Percentiles rank a stretch among this genome's conserved stretches.
Conservation (phyloP, 2,888 invertebrate genomes). For the Amaurobius ferox region DNA sequence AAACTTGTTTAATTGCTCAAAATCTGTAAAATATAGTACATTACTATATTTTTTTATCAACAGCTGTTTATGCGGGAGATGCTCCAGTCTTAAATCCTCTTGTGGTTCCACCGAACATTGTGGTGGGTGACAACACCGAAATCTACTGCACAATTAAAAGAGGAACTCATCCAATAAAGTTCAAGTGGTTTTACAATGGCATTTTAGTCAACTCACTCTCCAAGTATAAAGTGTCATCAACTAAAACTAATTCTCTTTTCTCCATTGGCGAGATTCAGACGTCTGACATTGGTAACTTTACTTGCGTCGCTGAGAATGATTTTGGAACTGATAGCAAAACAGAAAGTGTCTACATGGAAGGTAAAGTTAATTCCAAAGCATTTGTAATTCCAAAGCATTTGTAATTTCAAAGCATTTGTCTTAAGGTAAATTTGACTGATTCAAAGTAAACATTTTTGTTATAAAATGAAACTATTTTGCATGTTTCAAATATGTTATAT, state of each 20-base stretch:
- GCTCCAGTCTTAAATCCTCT: slow-evolving; percentile 46
- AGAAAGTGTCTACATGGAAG: background rate
- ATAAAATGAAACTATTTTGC: too few relatives aligned
- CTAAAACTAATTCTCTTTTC: slow-evolving; percentile 29
- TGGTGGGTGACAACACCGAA: slow-evolving; percentile 38
- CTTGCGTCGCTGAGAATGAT: slow-evolving; percentile 38
- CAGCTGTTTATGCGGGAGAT: background rate
- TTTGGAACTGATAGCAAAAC: slow-evolving; percentile 34
- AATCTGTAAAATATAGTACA: too few relatives aligned
- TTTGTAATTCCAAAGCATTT: too few relatives aligned
- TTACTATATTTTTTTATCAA: too few relatives aligned
- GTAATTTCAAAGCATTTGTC: too few relatives aligned
- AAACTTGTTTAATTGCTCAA: too few relatives aligned
- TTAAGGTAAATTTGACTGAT: too few relatives aligned
- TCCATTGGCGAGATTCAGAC: slow-evolving; percentile 39
- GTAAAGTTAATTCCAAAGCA: too few relatives aligned
- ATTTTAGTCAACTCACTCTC: background rate
- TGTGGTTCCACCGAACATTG: slow-evolving; percentile 30
- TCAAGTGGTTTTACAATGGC: slow-evolving; percentile 51
- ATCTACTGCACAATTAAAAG: slow-evolving; percentile 51
- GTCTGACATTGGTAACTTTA: slow-evolving; percentile 62
- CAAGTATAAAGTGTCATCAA: slow-evolving; percentile 21
- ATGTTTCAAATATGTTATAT: too few relatives aligned
- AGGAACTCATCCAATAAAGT: slow-evolving; percentile 42
- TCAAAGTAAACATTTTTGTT: too few relatives aligned